Conservation (phyloP, 2,888 invertebrate species). For the Drosophila multiciliata region DNA sequence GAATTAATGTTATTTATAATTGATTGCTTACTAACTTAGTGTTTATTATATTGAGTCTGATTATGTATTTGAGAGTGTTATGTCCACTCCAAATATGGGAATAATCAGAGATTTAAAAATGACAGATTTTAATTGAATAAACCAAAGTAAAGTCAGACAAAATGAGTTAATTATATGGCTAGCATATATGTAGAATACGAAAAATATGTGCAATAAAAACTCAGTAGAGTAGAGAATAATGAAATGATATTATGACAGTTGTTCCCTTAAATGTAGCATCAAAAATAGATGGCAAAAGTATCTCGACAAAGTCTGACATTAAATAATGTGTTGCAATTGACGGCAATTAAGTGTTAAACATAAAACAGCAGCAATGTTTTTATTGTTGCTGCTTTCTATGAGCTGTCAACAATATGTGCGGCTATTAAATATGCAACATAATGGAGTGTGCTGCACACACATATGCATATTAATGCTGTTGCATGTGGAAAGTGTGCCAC, state of each 20-base stretch:
- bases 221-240: not conserved
- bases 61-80: not conserved
- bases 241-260: not conserved
- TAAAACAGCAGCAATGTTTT: not conserved
- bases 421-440: conserved; percentile 35
- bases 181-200: accelerated
- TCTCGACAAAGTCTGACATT: not conserved
- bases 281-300: not conserved
- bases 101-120: not conserved
- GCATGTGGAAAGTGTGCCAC: conserved; percentile 11
- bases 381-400: not conserved
- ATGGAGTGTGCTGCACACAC: conserved; percentile 9
- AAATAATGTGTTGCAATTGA: conserved; percentile 8
- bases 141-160: not conserved
- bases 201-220: not conserved
- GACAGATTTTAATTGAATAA: not conserved
- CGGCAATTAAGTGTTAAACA: conserved; percentile 13
- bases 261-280: not conserved
- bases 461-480: not conserved
- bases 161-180: not conserved
- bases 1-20: not conserved
- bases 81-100: not conserved
- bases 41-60: not conserved
- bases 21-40: accelerated
- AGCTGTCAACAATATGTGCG: not conserved